phyloP scores from a whole-genome alignment of 2,888 invertebrate genomes.

The Anodontia alba region DNA sequence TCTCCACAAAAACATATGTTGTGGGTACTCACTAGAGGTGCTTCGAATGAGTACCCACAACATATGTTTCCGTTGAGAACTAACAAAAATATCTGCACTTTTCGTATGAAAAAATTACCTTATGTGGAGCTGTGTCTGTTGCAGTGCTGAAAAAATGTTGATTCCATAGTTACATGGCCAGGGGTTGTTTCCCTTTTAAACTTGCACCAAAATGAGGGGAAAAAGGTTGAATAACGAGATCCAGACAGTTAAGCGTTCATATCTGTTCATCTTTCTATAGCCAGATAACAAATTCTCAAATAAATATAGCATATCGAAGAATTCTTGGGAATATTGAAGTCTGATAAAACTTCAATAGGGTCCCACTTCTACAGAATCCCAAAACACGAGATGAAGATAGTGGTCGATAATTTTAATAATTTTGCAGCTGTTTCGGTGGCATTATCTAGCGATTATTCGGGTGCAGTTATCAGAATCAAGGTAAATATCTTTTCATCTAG shows the following conservation, averaged over 20 bases:
- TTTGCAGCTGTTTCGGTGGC: constrained; percentile 63
- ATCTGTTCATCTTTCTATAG: constrained; percentile 31
- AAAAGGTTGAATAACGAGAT: constrained; percentile 14
- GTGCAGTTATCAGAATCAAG: constrained; percentile 59
- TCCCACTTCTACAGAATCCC: constrained; percentile 40
- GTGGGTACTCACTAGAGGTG: too few species aligned
- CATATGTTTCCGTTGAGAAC: too few species aligned
- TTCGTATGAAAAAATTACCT: too few species aligned
- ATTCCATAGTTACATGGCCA: too few species aligned
- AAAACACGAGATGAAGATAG: constrained; percentile 54
- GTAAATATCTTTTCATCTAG: constrained; percentile 58
- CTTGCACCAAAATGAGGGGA: constrained; percentile 2
- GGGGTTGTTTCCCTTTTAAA: neutral
- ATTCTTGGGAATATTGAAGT: constrained; percentile 63
- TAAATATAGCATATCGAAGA: constrained; percentile 59
- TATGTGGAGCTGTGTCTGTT: too few species aligned
- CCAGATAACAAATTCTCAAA: constrained; percentile 60
- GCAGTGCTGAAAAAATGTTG: too few species aligned
- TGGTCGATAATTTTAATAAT: constrained; percentile 68
- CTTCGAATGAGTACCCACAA: too few species aligned
- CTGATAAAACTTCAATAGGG: constrained; percentile 64
- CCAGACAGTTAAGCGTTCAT: constrained; percentile 9
- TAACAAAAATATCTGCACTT: too few species aligned
- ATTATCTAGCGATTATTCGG: constrained; percentile 61
- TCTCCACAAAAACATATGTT: too few species aligned